A percentile compares a stretch with the other conserved stretches of the same genome.
These are phyloP conservation scores for human DNA, from an alignment of 2,113 vertebrate genomes.

Conservation along the genomic window GRCh38 chr4:91251001-91251500, in stretches of 20 bases:
- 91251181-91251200: neutral
- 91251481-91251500: neutral
- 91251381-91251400: neutral
- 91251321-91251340: neutral
- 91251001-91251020: neutral
- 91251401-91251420: neutral
- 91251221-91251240: neutral
- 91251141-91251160: neutral
- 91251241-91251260: neutral
- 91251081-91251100: neutral
- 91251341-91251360: neutral
- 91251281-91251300: neutral
- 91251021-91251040: neutral
- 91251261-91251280: neutral
- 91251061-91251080: neutral
- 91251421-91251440: neutral
- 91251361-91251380: neutral
- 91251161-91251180: neutral
- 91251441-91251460: neutral
- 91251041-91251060: neutral
- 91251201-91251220: neutral
- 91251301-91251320: neutral
- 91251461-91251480: neutral
- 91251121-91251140: neutral
- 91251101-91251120: neutral